Evolutionary conservation across 2,113 vertebrate species (phyloP).

Genomic region (Lamprologus sp.): DNA sequence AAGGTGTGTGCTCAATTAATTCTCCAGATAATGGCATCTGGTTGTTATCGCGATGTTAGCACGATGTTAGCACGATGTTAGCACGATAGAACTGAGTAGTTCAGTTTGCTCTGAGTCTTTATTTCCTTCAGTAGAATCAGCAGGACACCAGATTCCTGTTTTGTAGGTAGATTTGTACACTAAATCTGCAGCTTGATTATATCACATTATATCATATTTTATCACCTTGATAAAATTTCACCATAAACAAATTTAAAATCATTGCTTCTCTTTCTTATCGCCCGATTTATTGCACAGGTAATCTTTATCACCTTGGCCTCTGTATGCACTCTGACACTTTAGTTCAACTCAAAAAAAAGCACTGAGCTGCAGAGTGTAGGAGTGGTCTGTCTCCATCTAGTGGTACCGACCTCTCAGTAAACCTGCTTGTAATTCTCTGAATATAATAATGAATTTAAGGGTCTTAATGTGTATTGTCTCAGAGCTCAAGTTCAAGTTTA

Average conservation of each 20-base stretch:
- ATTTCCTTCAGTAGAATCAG: neutral
- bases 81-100: neutral
- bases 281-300: neutral
- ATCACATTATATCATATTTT: no score
- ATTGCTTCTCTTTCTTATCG: slow-evolving; percentile 29
- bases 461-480: neutral
- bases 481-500: neutral
- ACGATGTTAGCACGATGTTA: neutral
- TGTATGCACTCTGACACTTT: neutral
- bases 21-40: neutral
- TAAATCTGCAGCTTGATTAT: neutral
- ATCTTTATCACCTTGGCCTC: slow-evolving; percentile 32
- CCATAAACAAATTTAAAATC: neutral
- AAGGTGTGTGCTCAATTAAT: neutral
- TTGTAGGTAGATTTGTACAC: neutral
- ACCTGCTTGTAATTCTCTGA: neutral
- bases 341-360: neutral
- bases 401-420: neutral
- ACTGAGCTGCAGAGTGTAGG: neutral
- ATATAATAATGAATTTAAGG: neutral
- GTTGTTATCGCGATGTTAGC: neutral
- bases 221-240: neutral
- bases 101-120: neutral
- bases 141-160: neutral
- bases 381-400: neutral